Percentiles rank a stretch among this genome's conserved stretches.
These are phyloP conservation scores for Urocitellus parryii DNA, from an alignment of 2,113 vertebrate species.

Conservation along the genomic window DNA sequence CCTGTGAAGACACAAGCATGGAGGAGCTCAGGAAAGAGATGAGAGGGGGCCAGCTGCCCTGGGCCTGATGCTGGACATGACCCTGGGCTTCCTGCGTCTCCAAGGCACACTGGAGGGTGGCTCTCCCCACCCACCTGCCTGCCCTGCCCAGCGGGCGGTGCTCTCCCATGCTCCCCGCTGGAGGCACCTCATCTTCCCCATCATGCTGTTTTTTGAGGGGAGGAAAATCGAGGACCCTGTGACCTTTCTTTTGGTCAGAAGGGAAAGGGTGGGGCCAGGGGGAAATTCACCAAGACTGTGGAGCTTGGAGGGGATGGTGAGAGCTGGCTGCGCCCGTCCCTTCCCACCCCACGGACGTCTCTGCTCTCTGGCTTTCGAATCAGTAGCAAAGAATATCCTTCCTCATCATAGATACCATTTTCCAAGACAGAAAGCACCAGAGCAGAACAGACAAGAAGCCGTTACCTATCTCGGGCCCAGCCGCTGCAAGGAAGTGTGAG, in stretches of 20 bases:
- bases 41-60: too few species aligned
- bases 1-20: not conserved
- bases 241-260: not conserved
- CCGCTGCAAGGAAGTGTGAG: not conserved
- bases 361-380: constrained; percentile 54
- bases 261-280: not conserved
- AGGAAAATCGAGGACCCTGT: constrained; percentile 49
- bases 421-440: constrained; percentile 59
- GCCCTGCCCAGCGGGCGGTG: fast-evolving
- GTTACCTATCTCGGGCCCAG: not conserved
- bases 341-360: constrained; percentile 49
- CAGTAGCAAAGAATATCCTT: constrained; percentile 79
- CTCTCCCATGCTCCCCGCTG: not conserved
- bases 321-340: not conserved
- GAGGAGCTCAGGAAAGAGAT: not conserved
- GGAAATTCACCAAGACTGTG: not conserved
- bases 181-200: not conserved
- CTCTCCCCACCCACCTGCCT: not conserved
- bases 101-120: fast-evolving
- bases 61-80: not conserved
- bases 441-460: not conserved
- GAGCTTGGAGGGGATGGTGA: not conserved
- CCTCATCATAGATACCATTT: constrained; percentile 65
- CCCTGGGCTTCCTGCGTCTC: not conserved
- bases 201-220: not conserved